Evolutionary conservation across 2,797 vertebrate genomes (phyloP).

Genomic region (Poliocrania exsul): DNA sequence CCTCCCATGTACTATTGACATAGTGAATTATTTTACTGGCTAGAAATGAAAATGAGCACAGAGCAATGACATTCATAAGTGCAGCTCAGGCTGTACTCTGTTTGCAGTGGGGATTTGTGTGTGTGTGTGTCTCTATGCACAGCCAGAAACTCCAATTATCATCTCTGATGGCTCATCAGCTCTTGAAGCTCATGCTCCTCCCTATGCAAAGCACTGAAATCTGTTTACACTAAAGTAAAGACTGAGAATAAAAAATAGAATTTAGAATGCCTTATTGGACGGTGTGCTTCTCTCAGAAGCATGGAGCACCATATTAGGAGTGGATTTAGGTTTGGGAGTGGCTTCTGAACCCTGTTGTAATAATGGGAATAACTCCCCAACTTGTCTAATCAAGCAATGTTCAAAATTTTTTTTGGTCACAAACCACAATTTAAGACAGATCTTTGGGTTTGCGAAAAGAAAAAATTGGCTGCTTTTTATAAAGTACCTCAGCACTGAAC

Average conservation of each 20-base stretch:
- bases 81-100: not conserved
- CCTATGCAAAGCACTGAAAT: slow-evolving; percentile 4
- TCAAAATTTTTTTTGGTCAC: not conserved
- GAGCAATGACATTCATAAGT: not conserved
- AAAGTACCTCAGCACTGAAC: not conserved
- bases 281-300: not conserved
- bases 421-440: not conserved
- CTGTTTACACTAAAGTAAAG: slow-evolving; percentile 20
- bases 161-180: not conserved
- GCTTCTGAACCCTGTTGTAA: not conserved
- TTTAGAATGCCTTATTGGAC: not conserved
- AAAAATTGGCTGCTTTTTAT: not conserved
- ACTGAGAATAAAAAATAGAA: not conserved
- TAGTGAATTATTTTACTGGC: slow-evolving; percentile 51
- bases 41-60: slow-evolving; percentile 4
- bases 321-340: not conserved
- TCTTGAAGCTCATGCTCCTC: not conserved
- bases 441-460: not conserved
- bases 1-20: slow-evolving; percentile 49
- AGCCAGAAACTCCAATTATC: slow-evolving; percentile 18
- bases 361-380: not conserved
- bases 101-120: slow-evolving; percentile 22
- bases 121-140: not conserved
- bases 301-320: not conserved
- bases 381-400: not conserved